phyloP scores from a whole-genome alignment of 2,797 vertebrate species.

The Phataginus tetradactyla region DNA sequence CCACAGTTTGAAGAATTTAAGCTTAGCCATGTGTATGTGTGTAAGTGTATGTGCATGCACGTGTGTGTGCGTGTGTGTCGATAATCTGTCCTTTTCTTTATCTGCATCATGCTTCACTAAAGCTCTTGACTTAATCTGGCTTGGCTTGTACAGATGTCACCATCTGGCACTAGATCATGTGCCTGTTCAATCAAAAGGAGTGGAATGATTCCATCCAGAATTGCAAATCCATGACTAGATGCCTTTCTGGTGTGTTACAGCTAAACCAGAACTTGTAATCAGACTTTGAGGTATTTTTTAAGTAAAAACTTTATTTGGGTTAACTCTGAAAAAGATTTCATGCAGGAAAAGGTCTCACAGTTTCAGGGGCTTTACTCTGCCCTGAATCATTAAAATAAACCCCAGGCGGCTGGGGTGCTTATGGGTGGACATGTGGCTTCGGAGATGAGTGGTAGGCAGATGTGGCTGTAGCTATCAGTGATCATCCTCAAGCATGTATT shows the following conservation, averaged over 20 bases:
- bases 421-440: not conserved
- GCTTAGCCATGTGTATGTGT: accelerated
- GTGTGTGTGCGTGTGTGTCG: not conserved
- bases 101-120: conserved; percentile 72
- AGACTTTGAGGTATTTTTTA: conserved; percentile 18
- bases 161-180: conserved; percentile 79
- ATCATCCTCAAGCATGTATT: not conserved
- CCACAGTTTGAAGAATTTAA: not conserved
- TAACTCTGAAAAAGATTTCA: conserved; percentile 41
- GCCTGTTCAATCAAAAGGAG: conserved; percentile 70
- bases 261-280: not conserved
- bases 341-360: not conserved
- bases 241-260: conserved; percentile 27
- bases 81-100: conserved; percentile 60
- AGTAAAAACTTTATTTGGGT: conserved; percentile 56
- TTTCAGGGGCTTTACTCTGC: not conserved
- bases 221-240: conserved; percentile 11
- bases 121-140: conserved; percentile 80
- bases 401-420: not conserved
- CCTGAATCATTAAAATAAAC: not conserved
- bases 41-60: accelerated
- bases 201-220: conserved; percentile 75
- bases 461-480: not conserved
- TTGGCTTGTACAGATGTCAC: conserved; percentile 79
- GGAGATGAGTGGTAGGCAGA: conserved; percentile 33